A percentile compares a stretch with the other conserved stretches of the same genome.
Evolutionary conservation across 2,113 vertebrate species (phyloP).

Genomic region (Centropus bengalensis): DNA sequence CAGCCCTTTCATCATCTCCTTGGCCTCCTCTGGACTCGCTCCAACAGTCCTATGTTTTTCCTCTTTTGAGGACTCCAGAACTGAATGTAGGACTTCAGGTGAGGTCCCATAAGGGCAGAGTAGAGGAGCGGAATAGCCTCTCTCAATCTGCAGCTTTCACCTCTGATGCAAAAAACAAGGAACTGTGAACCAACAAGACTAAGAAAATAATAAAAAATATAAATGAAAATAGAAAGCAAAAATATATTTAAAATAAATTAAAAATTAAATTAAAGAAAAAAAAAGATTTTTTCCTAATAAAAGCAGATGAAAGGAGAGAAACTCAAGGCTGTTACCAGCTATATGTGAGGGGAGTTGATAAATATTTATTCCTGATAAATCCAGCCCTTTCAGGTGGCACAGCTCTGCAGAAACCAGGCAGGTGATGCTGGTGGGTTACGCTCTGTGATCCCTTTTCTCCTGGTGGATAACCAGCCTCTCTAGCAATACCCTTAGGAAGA

Average conservation of each 20-base stretch:
- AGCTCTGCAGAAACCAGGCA: neutral
- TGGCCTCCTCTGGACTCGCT: no score
- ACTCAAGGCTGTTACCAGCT: neutral
- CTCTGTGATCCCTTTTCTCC: neutral
- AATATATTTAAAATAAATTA: no score
- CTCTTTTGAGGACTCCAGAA: no score
- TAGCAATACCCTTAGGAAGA: neutral
- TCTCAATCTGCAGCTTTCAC: no score
- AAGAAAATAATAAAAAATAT: no score
- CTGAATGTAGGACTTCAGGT: no score
- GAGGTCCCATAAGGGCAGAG: no score
- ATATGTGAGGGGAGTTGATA: neutral
- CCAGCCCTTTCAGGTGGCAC: neutral
- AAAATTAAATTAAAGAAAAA: neutral
- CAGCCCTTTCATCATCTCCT: no score
- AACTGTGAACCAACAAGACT: accelerated
- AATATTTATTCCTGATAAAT: neutral
- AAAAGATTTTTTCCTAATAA: neutral
- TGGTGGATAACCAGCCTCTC: neutral
- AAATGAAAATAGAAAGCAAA: no score
- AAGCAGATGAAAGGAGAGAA: neutral
- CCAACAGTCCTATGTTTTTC: no score
- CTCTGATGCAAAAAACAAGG: no score
- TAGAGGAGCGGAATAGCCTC: no score
- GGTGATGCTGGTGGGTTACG: neutral